Evolutionary conservation across 2,113 vertebrate species (phyloP).

Genomic region (Dunckerocampus dactyliophorus): DNA sequence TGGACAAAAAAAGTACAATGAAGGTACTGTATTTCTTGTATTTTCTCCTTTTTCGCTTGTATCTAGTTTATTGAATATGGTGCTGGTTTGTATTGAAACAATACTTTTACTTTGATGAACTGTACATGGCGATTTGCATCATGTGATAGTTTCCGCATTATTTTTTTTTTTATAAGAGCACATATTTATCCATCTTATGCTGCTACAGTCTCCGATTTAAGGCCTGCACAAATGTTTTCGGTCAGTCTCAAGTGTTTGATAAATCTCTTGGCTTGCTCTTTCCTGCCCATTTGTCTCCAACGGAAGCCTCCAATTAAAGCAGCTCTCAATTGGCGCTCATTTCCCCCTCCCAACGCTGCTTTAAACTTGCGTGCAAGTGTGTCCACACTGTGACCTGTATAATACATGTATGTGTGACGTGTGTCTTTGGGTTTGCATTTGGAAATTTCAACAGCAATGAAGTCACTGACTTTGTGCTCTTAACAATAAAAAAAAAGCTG

Average conservation of each 20-base stretch:
- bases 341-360: constrained; percentile 19
- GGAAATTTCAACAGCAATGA: not conserved
- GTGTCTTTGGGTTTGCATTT: not conserved
- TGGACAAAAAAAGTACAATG: not conserved
- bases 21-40: not conserved
- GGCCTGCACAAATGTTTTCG: not conserved
- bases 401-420: not conserved
- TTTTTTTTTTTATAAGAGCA: too few species aligned
- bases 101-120: not conserved
- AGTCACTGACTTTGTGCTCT: too few species aligned
- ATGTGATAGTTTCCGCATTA: not conserved
- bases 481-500: too few species aligned
- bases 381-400: not conserved
- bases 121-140: too few species aligned
- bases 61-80: not conserved
- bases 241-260: not conserved
- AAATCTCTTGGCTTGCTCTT: constrained; percentile 7
- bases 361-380: not conserved
- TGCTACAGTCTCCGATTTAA: not conserved
- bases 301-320: constrained; percentile 59
- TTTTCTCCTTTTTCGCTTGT: not conserved
- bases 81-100: not conserved
- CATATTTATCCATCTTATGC: not conserved
- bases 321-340: constrained; percentile 22
- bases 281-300: constrained; percentile 38